Conservation (phyloP, 2,888 invertebrate species). For the Drosophila villosipedis region DNA sequence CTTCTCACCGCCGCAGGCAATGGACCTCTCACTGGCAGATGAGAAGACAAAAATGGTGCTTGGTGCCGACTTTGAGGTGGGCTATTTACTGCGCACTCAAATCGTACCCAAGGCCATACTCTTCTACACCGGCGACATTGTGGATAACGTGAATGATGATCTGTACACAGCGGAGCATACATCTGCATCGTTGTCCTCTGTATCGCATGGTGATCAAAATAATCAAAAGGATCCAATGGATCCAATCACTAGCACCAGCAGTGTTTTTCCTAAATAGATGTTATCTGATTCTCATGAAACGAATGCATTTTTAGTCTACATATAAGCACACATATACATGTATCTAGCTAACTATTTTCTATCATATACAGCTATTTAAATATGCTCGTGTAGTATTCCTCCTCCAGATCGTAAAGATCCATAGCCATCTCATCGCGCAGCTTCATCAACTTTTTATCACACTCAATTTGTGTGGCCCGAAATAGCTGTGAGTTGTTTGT, state of each 20-base stretch:
- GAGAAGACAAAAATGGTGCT: slow-evolving; percentile 67
- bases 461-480: slow-evolving; percentile 95
- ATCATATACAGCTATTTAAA: slow-evolving; percentile 78
- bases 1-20: slow-evolving; percentile 63
- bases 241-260: slow-evolving; percentile 12
- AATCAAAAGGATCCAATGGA: slow-evolving; percentile 11
- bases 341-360: neutral
- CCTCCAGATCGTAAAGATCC: slow-evolving; percentile 87
- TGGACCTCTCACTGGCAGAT: slow-evolving; percentile 65
- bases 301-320: slow-evolving; percentile 15
- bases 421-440: slow-evolving; percentile 97
- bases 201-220: slow-evolving; percentile 35
- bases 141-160: slow-evolving; percentile 60
- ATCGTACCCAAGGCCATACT: slow-evolving; percentile 71
- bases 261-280: slow-evolving; percentile 15
- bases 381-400: slow-evolving; percentile 85
- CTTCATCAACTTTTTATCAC: slow-evolving; percentile 96
- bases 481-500: slow-evolving; percentile 96
- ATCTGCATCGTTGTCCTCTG: slow-evolving; percentile 57
- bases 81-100: slow-evolving; percentile 66
- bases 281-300: slow-evolving; percentile 3
- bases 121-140: slow-evolving; percentile 69
- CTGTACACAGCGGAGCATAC: slow-evolving; percentile 36
- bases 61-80: slow-evolving; percentile 65
- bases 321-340: neutral